A percentile compares a stretch with the other conserved stretches of the same genome.
Conservation (phyloP, 2,888 invertebrate species). For the Charanyca ferruginea region DNA sequence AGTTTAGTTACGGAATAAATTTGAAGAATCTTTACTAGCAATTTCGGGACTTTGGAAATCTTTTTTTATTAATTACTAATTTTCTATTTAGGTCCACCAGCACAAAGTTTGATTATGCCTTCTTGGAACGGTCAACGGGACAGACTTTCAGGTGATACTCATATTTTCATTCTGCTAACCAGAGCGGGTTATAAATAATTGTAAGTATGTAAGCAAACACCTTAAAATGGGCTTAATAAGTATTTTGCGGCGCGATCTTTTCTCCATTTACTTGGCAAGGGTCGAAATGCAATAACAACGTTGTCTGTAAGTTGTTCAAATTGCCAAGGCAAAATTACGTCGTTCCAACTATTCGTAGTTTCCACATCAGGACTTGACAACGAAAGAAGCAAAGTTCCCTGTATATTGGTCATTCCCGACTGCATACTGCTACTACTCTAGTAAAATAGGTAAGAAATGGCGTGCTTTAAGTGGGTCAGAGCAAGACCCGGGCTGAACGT, state of each 20-base stretch:
- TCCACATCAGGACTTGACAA: slow-evolving; percentile 45
- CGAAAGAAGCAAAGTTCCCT: slow-evolving; percentile 53
- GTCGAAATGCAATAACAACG: slow-evolving; percentile 27
- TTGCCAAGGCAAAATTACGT: slow-evolving; percentile 39
- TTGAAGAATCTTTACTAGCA: slow-evolving; percentile 7
- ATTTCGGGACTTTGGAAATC: background rate
- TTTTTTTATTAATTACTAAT: slow-evolving; percentile 6
- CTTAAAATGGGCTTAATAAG: slow-evolving; percentile 12
- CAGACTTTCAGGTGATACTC: slow-evolving; percentile 8
- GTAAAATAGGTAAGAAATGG: slow-evolving; percentile 65
- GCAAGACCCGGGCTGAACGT: slow-evolving; percentile 64
- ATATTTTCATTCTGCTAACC: slow-evolving; percentile 2
- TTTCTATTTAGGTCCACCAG: background rate
- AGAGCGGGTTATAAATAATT: slow-evolving; percentile 1
- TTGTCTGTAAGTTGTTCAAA: slow-evolving; percentile 35
- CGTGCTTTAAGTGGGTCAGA: slow-evolving; percentile 69
- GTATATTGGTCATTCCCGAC: slow-evolving; percentile 56
- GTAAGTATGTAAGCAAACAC: slow-evolving; percentile 11
- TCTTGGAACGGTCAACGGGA: slow-evolving; percentile 10
- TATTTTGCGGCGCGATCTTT: slow-evolving; percentile 10
- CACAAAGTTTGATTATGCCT: slow-evolving; percentile 4
- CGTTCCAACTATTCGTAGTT: slow-evolving; percentile 38
- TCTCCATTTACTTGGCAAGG: slow-evolving; percentile 12
- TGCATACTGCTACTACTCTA: slow-evolving; percentile 65
- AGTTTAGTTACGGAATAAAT: background rate